phyloP scores from a whole-genome alignment of 2,888 invertebrate genomes.

The Cabera pusaria region DNA sequence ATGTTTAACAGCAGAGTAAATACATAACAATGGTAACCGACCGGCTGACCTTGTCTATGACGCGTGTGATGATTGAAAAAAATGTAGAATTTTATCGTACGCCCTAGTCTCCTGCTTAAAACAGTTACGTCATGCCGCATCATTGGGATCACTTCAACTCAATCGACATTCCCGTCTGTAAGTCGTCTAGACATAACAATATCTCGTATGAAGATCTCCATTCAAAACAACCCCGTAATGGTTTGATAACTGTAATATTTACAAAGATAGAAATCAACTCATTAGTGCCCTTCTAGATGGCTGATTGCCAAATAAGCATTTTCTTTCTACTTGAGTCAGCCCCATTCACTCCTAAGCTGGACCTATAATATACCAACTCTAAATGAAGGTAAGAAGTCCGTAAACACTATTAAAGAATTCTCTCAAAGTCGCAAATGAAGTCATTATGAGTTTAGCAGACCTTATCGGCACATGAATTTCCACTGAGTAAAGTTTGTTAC shows the following conservation, averaged over 20 bases:
- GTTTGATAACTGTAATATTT: too few relatives aligned
- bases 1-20: conserved; percentile 15
- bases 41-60: conserved; percentile 36
- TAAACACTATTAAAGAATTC: conserved; percentile 16
- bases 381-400: background rate
- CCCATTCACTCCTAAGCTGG: conserved; percentile 27
- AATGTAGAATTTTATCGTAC: conserved; percentile 16
- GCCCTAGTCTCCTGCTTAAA: conserved; percentile 32
- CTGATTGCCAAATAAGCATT: background rate
- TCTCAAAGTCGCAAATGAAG: conserved; percentile 25
- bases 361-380: too few relatives aligned
- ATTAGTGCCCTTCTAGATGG: too few relatives aligned
- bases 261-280: too few relatives aligned
- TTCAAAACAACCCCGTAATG: too few relatives aligned
- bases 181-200: conserved; percentile 28
- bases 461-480: conserved; percentile 13
- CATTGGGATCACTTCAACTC: conserved; percentile 39
- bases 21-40: conserved; percentile 29
- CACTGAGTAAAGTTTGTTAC: conserved; percentile 16
- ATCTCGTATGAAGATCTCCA: background rate
- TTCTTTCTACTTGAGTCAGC: conserved; percentile 13
- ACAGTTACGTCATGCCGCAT: conserved; percentile 55
- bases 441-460: conserved; percentile 18
- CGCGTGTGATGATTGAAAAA: conserved; percentile 12
- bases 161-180: conserved; percentile 20